These are phyloP conservation scores for Ctenoplectra terminalis DNA, from an alignment of 1,140 invertebrate genomes.

Conservation along the genomic window DNA sequence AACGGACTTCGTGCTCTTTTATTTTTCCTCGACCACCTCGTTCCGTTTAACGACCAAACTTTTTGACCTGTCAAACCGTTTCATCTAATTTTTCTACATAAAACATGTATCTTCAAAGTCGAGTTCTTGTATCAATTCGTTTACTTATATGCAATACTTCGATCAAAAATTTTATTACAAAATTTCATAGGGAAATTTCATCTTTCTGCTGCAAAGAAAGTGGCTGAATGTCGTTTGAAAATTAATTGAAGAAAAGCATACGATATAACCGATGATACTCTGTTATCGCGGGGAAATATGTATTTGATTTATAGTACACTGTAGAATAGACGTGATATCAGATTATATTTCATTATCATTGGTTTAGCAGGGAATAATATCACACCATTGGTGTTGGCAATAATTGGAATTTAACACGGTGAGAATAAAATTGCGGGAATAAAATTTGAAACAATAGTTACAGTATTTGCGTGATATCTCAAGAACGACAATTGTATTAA, in stretches of 20 bases:
- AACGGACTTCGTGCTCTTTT: background rate
- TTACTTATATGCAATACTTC: background rate
- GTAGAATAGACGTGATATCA: background rate
- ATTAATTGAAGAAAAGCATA: slow-evolving; percentile 21
- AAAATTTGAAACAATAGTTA: no score
- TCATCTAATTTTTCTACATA: background rate
- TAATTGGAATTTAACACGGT: background rate
- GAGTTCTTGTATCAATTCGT: background rate
- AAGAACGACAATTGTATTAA: no score
- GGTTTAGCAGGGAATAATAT: background rate
- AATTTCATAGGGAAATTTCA: background rate
- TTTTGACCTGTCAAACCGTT: background rate
- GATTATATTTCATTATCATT: background rate
- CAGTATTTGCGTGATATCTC: no score
- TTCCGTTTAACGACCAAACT: background rate
- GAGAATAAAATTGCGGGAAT: no score
- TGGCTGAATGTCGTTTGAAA: slow-evolving; percentile 16
- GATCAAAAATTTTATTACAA: background rate
- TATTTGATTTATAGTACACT: background rate
- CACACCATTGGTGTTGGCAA: no score
- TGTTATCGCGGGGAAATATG: slow-evolving; percentile 10
- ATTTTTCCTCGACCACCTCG: background rate
- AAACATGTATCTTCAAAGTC: background rate
- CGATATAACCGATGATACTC: slow-evolving; percentile 11
- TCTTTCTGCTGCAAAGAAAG: background rate